phyloP scores from a whole-genome alignment of 2,113 vertebrate genomes.

The Carassius auratus region DNA sequence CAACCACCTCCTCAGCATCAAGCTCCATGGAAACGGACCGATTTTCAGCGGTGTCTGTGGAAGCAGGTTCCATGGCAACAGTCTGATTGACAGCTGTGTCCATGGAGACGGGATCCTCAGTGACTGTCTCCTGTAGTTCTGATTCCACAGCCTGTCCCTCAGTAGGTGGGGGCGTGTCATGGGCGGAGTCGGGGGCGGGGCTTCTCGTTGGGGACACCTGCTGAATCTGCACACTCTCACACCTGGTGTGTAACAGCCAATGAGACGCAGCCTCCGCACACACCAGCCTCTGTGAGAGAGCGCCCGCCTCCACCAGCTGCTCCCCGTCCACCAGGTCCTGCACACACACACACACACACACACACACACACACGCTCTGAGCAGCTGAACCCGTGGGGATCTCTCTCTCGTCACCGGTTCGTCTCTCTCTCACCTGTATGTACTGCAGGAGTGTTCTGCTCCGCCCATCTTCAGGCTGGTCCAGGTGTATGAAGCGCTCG shows the following conservation, averaged over 20 bases:
- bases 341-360: conserved; percentile 3
- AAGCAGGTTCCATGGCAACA: not conserved
- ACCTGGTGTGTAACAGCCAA: conserved; percentile 76
- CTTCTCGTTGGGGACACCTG: not conserved
- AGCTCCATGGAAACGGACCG: not conserved
- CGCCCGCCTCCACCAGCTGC: conserved; percentile 81
- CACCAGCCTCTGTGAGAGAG: conserved; percentile 74
- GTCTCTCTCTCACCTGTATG: conserved; percentile 65
- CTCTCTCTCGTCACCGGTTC: not conserved
- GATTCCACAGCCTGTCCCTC: not conserved
- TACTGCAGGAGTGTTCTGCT: conserved; percentile 76
- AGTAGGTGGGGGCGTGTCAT: not conserved
- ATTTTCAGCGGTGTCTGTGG: not conserved
- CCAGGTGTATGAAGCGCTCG: conserved; percentile 68
- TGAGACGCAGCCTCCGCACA: conserved; percentile 70
- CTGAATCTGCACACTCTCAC: not conserved
- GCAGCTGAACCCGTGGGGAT: not conserved
- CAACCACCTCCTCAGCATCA: not conserved
- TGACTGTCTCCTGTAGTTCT: not conserved
- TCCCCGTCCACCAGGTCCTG: conserved; percentile 69
- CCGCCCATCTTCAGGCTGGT: conserved; percentile 59
- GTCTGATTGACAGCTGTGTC: too few species aligned
- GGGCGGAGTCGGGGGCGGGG: not conserved
- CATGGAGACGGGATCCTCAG: not conserved
- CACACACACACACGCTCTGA: too few species aligned